These are phyloP conservation scores for Trichoplusia ni DNA, from an alignment of 1,140 invertebrate species.

Conservation along the genomic window DNA sequence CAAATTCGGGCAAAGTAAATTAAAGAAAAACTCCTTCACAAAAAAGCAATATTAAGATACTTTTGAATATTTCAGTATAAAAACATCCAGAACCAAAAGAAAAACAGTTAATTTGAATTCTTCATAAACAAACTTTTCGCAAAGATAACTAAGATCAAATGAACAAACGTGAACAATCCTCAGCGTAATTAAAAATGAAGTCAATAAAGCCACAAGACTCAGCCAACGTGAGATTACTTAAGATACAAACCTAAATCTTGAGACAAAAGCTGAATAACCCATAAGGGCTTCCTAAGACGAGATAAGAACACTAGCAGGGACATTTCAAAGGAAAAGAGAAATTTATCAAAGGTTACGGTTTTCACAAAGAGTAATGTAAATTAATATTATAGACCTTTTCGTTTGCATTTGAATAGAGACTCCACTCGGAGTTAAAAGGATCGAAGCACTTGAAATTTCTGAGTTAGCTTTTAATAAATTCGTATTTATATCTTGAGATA, in stretches of 20 bases:
- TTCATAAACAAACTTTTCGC: too few relatives aligned
- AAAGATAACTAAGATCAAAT: not conserved
- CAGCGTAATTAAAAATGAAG: not conserved
- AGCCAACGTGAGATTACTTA: not conserved
- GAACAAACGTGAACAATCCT: not conserved
- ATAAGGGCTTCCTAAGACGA: conserved; percentile 38
- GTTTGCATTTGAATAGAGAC: conserved; percentile 58
- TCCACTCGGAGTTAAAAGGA: conserved; percentile 42
- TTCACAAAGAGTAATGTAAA: conserved; percentile 66
- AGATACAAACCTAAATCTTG: conserved; percentile 14
- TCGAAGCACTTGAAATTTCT: conserved; percentile 42
- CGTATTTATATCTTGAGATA: conserved; percentile 48
- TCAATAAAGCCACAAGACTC: not conserved
- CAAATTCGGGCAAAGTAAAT: too few relatives aligned
- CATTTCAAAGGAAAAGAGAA: conserved; percentile 46
- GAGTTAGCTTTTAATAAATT: conserved; percentile 53
- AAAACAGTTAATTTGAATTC: too few relatives aligned
- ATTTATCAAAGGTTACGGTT: conserved; percentile 64
- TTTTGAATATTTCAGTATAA: too few relatives aligned
- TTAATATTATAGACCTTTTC: conserved; percentile 69
- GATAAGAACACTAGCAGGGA: conserved; percentile 55
- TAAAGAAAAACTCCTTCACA: too few relatives aligned
- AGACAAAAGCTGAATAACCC: conserved; percentile 55
- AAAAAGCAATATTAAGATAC: too few relatives aligned
- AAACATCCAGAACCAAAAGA: too few relatives aligned